Evolutionary conservation across 1,140 invertebrate genomes (phyloP).

Genomic region (Eriocheir sinensis): DNA sequence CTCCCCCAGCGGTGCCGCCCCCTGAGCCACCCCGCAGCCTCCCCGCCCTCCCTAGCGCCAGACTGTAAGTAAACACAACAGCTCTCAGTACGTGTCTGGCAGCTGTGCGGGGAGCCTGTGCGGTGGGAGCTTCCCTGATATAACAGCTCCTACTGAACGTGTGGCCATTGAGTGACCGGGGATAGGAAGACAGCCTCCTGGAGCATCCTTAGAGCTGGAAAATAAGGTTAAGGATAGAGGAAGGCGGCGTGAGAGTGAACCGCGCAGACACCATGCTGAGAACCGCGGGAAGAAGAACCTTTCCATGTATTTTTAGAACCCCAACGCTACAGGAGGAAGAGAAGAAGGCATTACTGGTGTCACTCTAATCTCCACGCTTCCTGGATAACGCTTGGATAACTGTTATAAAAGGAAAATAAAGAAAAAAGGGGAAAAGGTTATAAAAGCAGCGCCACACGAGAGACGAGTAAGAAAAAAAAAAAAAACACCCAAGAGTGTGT

Average conservation of each 20-base stretch:
- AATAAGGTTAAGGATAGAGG: too few relatives aligned
- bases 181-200: too few relatives aligned
- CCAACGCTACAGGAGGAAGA: not conserved
- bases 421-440: too few relatives aligned
- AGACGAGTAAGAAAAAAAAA: too few relatives aligned
- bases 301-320: not conserved
- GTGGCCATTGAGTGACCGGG: not conserved
- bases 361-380: not conserved
- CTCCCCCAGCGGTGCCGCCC: not conserved
- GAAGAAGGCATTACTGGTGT: not conserved
- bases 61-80: constrained; percentile 16
- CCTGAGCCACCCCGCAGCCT: not conserved
- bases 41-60: not conserved
- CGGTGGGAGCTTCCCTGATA: not conserved
- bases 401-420: too few relatives aligned
- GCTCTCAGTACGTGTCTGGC: not conserved
- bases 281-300: not conserved
- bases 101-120: not conserved
- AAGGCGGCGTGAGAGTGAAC: too few relatives aligned
- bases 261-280: not conserved
- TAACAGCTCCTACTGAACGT: not conserved
- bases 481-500: too few relatives aligned
- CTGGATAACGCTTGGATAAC: too few relatives aligned
- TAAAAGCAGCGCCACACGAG: too few relatives aligned
- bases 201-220: too few relatives aligned